Conservation (phyloP, 2,113 vertebrate species). For the Tetraodon nigroviridis region DNA sequence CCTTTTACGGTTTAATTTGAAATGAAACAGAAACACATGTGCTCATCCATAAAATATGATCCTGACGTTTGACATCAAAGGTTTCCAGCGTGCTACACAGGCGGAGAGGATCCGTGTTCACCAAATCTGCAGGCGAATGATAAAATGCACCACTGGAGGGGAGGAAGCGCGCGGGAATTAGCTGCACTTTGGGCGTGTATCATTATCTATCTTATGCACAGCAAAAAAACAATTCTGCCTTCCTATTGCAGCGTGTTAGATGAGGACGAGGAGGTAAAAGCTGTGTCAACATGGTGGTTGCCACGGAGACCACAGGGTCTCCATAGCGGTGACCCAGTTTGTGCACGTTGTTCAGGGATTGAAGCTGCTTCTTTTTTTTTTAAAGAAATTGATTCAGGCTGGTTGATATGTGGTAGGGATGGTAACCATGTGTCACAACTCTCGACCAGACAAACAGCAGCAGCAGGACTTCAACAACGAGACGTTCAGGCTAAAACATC, state of each 20-base stretch:
- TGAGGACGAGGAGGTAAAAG: constrained; percentile 49
- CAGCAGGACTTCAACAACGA: neutral
- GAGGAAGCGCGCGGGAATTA: constrained; percentile 22
- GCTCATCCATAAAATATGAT: neutral
- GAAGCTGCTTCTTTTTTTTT: constrained; percentile 25
- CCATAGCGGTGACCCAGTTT: constrained; percentile 64
- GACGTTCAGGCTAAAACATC: constrained; percentile 16
- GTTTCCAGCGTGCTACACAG: neutral
- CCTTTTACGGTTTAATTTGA: neutral
- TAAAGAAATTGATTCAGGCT: constrained; percentile 29
- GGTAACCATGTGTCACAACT: constrained; percentile 1
- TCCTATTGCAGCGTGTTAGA: constrained; percentile 41
- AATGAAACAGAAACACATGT: neutral
- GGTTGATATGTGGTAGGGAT: constrained; percentile 39
- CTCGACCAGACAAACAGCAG: neutral
- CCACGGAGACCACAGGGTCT: constrained; percentile 55
- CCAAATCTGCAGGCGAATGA: neutral
- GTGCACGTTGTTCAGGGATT: constrained; percentile 21
- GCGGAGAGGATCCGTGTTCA: constrained; percentile 6
- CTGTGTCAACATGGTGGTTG: constrained; percentile 65
- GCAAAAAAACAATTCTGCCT: constrained; percentile 11
- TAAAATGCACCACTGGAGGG: constrained; percentile 2
- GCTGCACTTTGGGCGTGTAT: constrained; percentile 21
- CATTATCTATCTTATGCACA: constrained; percentile 21
- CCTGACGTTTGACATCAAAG: constrained; percentile 8